Evolutionary conservation across 1,140 invertebrate species (phyloP), one percentile per base, ranked within the genome.

Genomic region (Anastrepha ludens): DNA sequence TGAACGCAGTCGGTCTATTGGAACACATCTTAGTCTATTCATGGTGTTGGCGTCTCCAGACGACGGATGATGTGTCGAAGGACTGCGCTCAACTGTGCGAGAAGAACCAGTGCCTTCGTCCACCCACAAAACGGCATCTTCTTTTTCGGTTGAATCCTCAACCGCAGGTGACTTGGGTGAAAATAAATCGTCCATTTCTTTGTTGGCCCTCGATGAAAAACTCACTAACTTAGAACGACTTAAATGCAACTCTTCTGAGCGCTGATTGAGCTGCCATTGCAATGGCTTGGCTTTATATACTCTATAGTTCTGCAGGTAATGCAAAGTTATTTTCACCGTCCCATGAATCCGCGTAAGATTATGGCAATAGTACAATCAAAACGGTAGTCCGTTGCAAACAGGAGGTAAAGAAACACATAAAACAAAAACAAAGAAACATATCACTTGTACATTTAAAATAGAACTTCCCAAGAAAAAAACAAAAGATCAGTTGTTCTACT

Each of bases 91-190:
- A 29, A 29, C 29, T 29, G 29, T 29, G 29, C 29, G 29, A 29
- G 0, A 29, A 29, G 0, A 29, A 29, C 29, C 29, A 29, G 29
- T 29, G 29, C 29, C 29, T 29, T 29, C 29, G 29, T 29, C 29
- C 3, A 97, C 96, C 95, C 96, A 98, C 87, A 96, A 97, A 15
- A 97, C 96, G 0, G 97, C 97, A 90, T 97, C 97, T 65, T 95
- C 96, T 90, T 97, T 97, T 90, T 97, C 96, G 3, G 97, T 96
- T 65, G 97, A 95, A 17, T 95, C 96, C 91, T 97, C 97, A 39
- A 97, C 95, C 90, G 96, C 94, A 0, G 95, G 94, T 1, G 95
- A 95, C 81, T 94, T 94, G 1, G 95, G 95, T 6, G 94, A 94
- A 62, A 94, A 95, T 86, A 88, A 90, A 88, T 81, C 90, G 64